Evolutionary conservation across 2,888 invertebrate species (phyloP).

Genomic region (Quadroppia sp.): DNA sequence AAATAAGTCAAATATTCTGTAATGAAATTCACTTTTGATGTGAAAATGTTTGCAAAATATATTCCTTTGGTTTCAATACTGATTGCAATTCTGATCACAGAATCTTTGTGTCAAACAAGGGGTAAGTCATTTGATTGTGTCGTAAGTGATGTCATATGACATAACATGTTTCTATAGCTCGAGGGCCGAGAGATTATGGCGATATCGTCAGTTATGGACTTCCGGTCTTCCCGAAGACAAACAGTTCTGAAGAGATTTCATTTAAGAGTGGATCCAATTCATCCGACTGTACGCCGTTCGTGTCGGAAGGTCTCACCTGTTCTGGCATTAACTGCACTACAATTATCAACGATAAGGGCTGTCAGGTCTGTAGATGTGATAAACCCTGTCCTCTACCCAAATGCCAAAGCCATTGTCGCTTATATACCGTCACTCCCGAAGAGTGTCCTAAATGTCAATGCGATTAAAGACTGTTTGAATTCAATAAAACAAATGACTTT

Average conservation of each 20-base stretch:
- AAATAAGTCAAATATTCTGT: too few relatives aligned
- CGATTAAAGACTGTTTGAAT: not conserved
- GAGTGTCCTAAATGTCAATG: constrained; percentile 2
- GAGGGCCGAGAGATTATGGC: too few relatives aligned
- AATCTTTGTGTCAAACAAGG: too few relatives aligned
- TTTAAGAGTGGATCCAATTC: too few relatives aligned
- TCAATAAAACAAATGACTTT: too few relatives aligned
- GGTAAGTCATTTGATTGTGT: too few relatives aligned
- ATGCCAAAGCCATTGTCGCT: not conserved
- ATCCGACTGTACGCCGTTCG: constrained; percentile 1
- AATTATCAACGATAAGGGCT: not conserved
- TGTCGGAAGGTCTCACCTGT: constrained; percentile 2
- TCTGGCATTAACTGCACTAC: constrained; percentile 25
- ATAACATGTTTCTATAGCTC: too few relatives aligned
- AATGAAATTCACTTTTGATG: too few relatives aligned
- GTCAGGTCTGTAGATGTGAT: constrained; percentile 4
- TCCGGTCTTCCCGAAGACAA: not conserved
- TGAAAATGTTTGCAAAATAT: too few relatives aligned
- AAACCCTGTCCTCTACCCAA: not conserved
- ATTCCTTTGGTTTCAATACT: too few relatives aligned
- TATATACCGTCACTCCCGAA: not conserved
- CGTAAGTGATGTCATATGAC: too few relatives aligned
- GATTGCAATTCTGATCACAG: too few relatives aligned
- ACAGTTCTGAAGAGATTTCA: not conserved
- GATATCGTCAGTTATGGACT: not conserved